Conservation (phyloP, 2,797 vertebrate species). For the Chrosomus eos region DNA sequence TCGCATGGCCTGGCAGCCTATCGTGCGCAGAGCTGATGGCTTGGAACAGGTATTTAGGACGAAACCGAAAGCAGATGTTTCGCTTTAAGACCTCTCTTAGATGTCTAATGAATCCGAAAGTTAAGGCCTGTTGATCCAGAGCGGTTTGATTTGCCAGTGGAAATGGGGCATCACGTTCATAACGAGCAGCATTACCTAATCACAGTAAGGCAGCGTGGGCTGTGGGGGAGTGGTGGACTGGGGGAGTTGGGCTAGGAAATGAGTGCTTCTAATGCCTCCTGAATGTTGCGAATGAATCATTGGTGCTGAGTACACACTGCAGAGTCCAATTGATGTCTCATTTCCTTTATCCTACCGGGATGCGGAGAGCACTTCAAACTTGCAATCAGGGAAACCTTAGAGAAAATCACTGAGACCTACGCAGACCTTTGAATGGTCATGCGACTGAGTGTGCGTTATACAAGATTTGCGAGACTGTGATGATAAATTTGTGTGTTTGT, state of each 20-base stretch:
- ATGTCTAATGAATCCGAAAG: conserved; percentile 70
- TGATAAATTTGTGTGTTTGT: background rate
- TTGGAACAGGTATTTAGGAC: conserved; percentile 69
- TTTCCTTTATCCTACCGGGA: conserved; percentile 54
- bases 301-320: conserved; percentile 44
- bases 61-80: conserved; percentile 68
- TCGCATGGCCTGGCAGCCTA: conserved; percentile 49
- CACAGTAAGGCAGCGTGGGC: conserved; percentile 45
- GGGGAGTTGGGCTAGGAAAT: conserved; percentile 33
- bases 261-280: conserved; percentile 50
- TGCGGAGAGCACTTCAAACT: conserved; percentile 51
- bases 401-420: conserved; percentile 51
- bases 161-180: conserved; percentile 69
- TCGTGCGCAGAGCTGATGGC: conserved; percentile 60
- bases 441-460: conserved; percentile 36
- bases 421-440: conserved; percentile 34
- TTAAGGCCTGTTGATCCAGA: conserved; percentile 62
- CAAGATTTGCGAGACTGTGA: conserved; percentile 1
- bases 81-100: conserved; percentile 65
- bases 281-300: conserved; percentile 60
- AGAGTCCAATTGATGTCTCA: conserved; percentile 53
- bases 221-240: conserved; percentile 35
- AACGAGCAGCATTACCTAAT: conserved; percentile 68
- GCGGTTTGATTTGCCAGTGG: conserved; percentile 67
- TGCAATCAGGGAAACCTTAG: conserved; percentile 50